Evolutionary conservation across 1,140 invertebrate genomes (phyloP).

Genomic region (Lepidurus packardi): DNA sequence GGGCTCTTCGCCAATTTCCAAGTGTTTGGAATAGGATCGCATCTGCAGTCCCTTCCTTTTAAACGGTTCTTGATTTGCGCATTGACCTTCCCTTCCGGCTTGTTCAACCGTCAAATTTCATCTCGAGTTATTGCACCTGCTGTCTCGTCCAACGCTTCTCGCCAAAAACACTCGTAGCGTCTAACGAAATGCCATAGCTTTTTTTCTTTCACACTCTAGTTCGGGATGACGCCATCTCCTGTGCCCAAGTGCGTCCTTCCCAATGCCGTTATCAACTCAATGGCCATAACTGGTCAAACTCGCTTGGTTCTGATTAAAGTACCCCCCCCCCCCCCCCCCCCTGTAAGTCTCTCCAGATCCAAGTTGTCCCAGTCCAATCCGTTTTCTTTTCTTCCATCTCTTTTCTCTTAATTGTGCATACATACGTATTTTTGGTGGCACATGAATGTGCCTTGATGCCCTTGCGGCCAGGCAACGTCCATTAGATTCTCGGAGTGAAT

Average conservation of each 20-base stretch:
- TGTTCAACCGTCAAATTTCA: slow-evolving; percentile 22
- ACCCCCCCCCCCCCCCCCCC: too few relatives aligned
- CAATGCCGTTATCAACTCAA: slow-evolving; percentile 2
- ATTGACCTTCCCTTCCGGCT: slow-evolving; percentile 14
- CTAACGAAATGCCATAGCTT: slow-evolving; percentile 5
- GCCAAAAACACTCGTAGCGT: not conserved
- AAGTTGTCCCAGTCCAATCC: not conserved
- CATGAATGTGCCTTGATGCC: slow-evolving; percentile 17
- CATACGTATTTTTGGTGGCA: not conserved
- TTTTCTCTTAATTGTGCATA: slow-evolving; percentile 16
- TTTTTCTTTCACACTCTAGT: slow-evolving; percentile 5
- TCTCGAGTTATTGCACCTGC: slow-evolving; percentile 13
- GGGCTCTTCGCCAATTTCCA: not conserved
- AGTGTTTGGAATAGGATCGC: not conserved
- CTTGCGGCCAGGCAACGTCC: not conserved
- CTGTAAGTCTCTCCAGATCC: too few relatives aligned
- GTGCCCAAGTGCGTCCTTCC: not conserved
- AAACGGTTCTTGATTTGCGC: slow-evolving; percentile 13
- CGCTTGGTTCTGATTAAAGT: not conserved
- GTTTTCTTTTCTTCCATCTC: not conserved
- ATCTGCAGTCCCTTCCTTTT: not conserved
- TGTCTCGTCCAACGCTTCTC: not conserved
- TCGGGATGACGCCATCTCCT: not conserved
- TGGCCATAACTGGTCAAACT: not conserved
- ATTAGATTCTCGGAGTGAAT: slow-evolving; percentile 17